Conservation (phyloP, 2,888 invertebrate species). For the Tuberolachnus salignus region DNA sequence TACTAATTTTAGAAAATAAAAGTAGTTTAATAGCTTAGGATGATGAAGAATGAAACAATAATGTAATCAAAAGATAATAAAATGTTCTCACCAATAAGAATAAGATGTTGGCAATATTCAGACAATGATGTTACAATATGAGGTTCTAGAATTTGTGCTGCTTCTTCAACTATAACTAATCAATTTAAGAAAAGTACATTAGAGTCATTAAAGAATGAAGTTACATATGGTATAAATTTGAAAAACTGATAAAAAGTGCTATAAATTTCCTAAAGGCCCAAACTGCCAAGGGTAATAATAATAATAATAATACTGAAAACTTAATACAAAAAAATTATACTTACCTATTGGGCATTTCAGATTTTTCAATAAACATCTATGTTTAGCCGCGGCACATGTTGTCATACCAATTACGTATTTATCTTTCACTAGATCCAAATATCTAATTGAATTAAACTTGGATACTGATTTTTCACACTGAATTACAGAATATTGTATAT, state of each 20-base stretch:
- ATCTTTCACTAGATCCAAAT: conserved; percentile 25
- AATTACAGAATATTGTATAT: not conserved
- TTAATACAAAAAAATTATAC: not conserved
- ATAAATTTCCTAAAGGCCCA: no score
- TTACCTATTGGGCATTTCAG: conserved; percentile 48
- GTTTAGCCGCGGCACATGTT: conserved; percentile 76
- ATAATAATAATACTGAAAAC: no score
- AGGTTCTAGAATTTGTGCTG: conserved; percentile 84
- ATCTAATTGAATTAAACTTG: conserved; percentile 44
- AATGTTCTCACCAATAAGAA: conserved; percentile 70
- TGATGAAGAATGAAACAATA: no score
- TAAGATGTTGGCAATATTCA: conserved; percentile 75
- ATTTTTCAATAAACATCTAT: conserved; percentile 41
- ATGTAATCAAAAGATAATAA: not conserved
- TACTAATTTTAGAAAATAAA: not conserved
- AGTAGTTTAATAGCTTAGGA: not conserved
- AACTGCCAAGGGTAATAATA: no score
- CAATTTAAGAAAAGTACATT: not conserved
- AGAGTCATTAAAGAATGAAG: no score
- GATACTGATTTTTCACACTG: conserved; percentile 13
- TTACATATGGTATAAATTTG: no score
- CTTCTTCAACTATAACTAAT: conserved; percentile 82
- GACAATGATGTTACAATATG: conserved; percentile 80
- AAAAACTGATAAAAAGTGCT: no score
- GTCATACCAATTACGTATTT: conserved; percentile 75